Evolutionary conservation across 37 sponge, comb jelly and placozoan species (phyloP).

Genomic region (Ephydatia muelleri): DNA sequence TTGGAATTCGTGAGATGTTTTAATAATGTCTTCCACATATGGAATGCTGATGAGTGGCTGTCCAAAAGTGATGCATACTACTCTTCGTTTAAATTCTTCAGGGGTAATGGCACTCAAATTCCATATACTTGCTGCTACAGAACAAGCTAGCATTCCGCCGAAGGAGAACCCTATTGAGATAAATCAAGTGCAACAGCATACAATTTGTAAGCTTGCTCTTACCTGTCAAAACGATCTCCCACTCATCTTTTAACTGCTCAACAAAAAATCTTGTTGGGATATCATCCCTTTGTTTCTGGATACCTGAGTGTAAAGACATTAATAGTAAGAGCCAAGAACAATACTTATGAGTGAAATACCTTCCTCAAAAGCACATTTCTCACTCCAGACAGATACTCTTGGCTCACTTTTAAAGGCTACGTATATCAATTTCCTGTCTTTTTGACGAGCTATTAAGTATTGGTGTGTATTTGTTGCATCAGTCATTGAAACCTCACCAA

Average conservation of each 20-base stretch:
- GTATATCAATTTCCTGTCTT: slow-evolving; percentile 13
- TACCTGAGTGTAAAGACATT: not conserved
- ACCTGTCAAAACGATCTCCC: slow-evolving; percentile 61
- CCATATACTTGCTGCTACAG: slow-evolving; percentile 40
- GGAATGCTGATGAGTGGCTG: slow-evolving; percentile 41
- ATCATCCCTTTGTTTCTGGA: slow-evolving; percentile 15
- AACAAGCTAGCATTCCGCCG: slow-evolving; percentile 61
- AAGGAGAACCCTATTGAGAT: slow-evolving; percentile 53
- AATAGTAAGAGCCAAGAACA: not conserved
- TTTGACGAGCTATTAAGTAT: slow-evolving; percentile 53
- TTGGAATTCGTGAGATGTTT: slow-evolving; percentile 16
- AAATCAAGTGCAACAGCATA: too few species aligned
- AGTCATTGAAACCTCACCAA: slow-evolving; percentile 55
- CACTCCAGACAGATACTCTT: slow-evolving; percentile 28
- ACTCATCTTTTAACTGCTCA: slow-evolving; percentile 31
- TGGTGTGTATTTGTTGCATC: slow-evolving; percentile 10
- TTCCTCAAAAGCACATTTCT: slow-evolving; percentile 33
- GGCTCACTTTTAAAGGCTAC: slow-evolving; percentile 53
- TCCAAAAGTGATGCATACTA: slow-evolving; percentile 59
- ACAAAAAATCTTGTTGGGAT: slow-evolving; percentile 58
- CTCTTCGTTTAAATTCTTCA: slow-evolving; percentile 17
- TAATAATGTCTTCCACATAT: slow-evolving; percentile 9
- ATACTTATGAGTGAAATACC: not conserved
- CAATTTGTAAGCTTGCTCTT: too few species aligned
- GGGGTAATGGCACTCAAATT: slow-evolving; percentile 7